Base-by-base conservation (phyloP, 1,140 invertebrate genomes). In the Musca vetustissima region DNA sequence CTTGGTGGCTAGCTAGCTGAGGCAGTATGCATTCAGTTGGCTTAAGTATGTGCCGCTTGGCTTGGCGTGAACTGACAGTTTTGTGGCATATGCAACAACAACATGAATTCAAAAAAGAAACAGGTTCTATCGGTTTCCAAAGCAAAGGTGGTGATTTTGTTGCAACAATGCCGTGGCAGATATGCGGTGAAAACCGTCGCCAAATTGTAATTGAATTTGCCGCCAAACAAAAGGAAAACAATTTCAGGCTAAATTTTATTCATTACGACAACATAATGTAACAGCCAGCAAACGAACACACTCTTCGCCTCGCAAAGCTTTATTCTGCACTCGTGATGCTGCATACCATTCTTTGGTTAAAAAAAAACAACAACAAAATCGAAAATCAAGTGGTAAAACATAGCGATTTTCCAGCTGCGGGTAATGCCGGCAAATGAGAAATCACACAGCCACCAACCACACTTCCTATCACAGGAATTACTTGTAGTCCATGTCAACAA, bases 201-300 rank as follows among this genome's bases (percentile, higher is more conserved):
- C 57, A 61, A 61, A 43, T 19, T 61, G 32, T 61, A 61, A 61
- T 61, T 61, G 57, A 61, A 61, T 43, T 61, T 61, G 17, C 57
- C 57, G 57, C 28, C 57, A 61, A 61, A 36, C 57, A 61, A 61
- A 61, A 21, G 17, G n/a, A 52, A 21, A 24, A 55, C 52, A 55
- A 55, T 55, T 55, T 55, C 52, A 55, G 22, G 19, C 21, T 25
- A 55, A 55, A 55, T 55, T 55, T 55, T 21, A 43, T 43, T 43
- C 36, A 43, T 43, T 43, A 43, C 36, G 36, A 43, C 36, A 43
- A 43, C 36, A 43, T 43, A 43, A 43, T 43, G 36, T 43, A 11
- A 43, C 36, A 43, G 28, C 28, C 3, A 28, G 8, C 28, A 28
- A 3, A 4, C 28, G 28, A 3, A 4, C 36, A 11, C 36, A 11